Evolutionary conservation across 2,113 vertebrate species (phyloP), one percentile per base, ranked within the genome.

Genomic region (Rissa tridactyla): DNA sequence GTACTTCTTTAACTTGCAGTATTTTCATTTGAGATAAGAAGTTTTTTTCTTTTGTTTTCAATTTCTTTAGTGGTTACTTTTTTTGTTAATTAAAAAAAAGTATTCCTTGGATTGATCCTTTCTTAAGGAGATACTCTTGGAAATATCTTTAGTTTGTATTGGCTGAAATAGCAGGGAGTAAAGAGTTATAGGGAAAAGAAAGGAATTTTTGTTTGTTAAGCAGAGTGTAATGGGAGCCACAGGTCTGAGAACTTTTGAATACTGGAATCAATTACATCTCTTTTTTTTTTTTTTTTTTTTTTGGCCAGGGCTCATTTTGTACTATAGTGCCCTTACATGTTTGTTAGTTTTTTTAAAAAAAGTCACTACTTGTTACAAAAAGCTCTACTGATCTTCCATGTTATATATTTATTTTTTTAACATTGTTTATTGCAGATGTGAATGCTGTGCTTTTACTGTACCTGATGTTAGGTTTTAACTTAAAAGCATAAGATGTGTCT

Each of bases 101-200:
- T 96, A 38, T 94, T 94, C 44, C 38, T 97, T 96, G 92, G 91
- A 61, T 61, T 69, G 68, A 54, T 79, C 62, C 18, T 84, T 81
- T 82, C 73, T 94, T 82, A 76, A 84, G 57, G 77, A 96, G 86
- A 61, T 92, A 30, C 54, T 95, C 23, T 95, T 97, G 96, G 90
- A 97, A 68, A 76, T 72, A 20, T 83, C 16, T 44, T 18, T 20
- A 9, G 69, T 93, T 92, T 90, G 19, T 86, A 26, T 65, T 96
- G 94, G 95, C 90, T 75, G 65, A 55, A 72, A 55, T 64, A 94
- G 61, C 36, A 86, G 73, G 76, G 94, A 86, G 82, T 71, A 69
- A 91, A 88, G 76, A 77, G 34, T 73, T 78, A 47, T 1, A 75
- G 47, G 9, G 75, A 68, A 86, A 70, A 86, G 46, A 86, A 68